Evolutionary conservation across 2,888 invertebrate species (phyloP).

Genomic region (Epiblema foenella): DNA sequence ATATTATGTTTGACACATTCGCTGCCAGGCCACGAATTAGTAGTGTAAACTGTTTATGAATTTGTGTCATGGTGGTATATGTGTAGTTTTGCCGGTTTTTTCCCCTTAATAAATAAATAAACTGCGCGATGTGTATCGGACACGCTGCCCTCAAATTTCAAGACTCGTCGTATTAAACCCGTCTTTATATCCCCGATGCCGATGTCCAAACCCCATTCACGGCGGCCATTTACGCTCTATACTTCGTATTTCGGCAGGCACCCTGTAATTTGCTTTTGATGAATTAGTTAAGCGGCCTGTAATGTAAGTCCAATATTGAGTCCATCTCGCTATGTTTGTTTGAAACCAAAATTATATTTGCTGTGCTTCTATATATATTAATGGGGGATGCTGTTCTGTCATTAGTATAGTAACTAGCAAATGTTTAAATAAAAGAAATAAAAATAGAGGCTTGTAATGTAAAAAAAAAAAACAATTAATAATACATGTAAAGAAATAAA

Average conservation of each 20-base stretch:
- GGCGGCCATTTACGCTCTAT: slow-evolving; percentile 20
- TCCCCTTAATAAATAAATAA: too few species aligned
- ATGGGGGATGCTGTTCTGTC: too few species aligned
- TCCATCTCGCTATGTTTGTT: background rate
- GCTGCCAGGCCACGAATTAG: too few species aligned
- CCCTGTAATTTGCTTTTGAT: slow-evolving; percentile 76
- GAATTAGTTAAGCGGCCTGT: slow-evolving; percentile 71
- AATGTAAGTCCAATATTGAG: slow-evolving; percentile 47
- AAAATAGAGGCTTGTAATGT: too few species aligned
- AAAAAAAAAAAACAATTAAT: too few species aligned
- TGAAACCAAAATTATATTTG: background rate
- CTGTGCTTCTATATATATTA: background rate
- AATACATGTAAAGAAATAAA: too few species aligned
- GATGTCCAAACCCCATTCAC: slow-evolving; percentile 1
- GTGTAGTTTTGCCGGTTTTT: too few species aligned
- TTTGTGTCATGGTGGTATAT: too few species aligned
- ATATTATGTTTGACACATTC: too few species aligned
- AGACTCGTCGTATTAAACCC: background rate
- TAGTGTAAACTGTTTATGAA: too few species aligned
- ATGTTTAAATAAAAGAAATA: too few species aligned
- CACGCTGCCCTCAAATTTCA: background rate
- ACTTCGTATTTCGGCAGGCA: slow-evolving; percentile 53
- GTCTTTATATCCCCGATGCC: slow-evolving; percentile 21
- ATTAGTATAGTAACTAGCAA: too few species aligned
- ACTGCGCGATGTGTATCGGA: background rate